Evolutionary conservation across 2,888 invertebrate species (phyloP), one percentile per base, ranked within the genome.

Genomic region (Coelinius sp.): DNA sequence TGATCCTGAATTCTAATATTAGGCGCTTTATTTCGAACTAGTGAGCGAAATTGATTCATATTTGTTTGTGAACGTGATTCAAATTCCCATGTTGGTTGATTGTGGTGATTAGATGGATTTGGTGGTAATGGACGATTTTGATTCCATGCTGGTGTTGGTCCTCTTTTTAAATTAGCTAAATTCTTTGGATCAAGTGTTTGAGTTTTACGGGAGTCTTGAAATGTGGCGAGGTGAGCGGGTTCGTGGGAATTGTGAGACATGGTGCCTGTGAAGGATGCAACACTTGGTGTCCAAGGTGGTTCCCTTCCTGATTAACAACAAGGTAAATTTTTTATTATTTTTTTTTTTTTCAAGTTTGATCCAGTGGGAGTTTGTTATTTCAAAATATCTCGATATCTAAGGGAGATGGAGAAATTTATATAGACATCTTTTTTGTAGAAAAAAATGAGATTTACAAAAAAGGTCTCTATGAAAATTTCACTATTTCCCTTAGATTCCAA

Each of bases 1-100:
- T 87, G 87, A 62, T 87, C 84, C 22, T 86, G 85, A 44, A 79
- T 77, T 24, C 80, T 70, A 62, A 86, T 85, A 22, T 83, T 83
- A 5, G 86, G 82, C 20, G 87, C 79, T 73, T 87, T 88, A 76
- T 86, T 87, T 31, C 87, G 81, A 25, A 88, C 86, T 73, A 91
- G 82, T 67, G 90, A 90, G 17, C 90, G 88, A 80, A 90, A 91
- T 76, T 90, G 90, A 75, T 89, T 88, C 81, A 90, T 89, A 75
- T 89, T 90, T 44, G 76, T 86, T 75, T 85, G 88, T 71, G 88
- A 85, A 69, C 83, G 86, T 2, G 86, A 84, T 66, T 86, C 86
- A 72, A 86, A 83, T 68, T 87, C 85, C 85, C 86, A 83, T 20
- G 79, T 76, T 6, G 79, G 79, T 44, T 80, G 79, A 10, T 62